A percentile compares a stretch with the other conserved stretches of the same genome.
These are phyloP conservation scores for Centrocercus urophasianus DNA, from an alignment of 2,113 vertebrate genomes.

Conservation along the genomic window DNA sequence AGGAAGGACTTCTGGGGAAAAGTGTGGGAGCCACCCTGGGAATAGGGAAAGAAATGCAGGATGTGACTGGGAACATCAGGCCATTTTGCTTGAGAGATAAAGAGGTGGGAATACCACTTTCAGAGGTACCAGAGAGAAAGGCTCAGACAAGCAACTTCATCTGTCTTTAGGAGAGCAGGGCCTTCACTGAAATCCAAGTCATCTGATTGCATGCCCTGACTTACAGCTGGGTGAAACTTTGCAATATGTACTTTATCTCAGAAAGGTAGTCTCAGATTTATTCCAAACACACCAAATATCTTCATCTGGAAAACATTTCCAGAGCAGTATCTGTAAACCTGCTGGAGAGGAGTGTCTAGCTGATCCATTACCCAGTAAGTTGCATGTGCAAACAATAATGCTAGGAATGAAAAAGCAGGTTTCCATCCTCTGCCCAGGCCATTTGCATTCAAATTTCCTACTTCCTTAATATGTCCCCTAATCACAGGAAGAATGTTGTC, in stretches of 20 bases:
- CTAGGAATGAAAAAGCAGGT: not conserved
- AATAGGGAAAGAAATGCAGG: not conserved
- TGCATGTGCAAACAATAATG: not conserved
- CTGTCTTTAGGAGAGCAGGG: not conserved
- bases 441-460: not conserved
- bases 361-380: not conserved
- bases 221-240: not conserved
- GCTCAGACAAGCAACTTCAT: not conserved
- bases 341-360: not conserved
- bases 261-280: not conserved
- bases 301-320: not conserved
- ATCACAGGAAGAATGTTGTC: not conserved
- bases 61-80: constrained; percentile 17
- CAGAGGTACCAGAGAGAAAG: not conserved
- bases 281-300: not conserved
- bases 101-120: not conserved
- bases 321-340: not conserved
- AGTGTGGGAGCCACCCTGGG: constrained; percentile 44
- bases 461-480: not conserved
- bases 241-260: not conserved
- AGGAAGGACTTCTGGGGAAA: constrained; percentile 23
- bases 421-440: not conserved
- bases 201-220: not conserved
- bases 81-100: not conserved
- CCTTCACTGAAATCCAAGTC: not conserved